Base-by-base conservation (phyloP, 2,888 invertebrate species). In the Cosmorhoe ocellata region DNA sequence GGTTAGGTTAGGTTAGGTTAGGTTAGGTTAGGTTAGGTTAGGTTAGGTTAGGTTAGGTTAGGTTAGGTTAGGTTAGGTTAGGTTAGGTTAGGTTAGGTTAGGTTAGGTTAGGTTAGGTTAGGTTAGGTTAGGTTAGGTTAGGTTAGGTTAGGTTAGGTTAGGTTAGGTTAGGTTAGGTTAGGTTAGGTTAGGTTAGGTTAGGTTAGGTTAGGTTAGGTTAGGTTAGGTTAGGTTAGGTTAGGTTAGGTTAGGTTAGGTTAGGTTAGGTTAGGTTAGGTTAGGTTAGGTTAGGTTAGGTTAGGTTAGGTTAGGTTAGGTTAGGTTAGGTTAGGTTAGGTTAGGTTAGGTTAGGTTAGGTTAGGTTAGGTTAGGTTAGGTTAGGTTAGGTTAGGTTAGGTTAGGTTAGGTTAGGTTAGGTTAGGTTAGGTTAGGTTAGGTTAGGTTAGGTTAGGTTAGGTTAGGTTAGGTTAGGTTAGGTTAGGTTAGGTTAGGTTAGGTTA, bases 101-200 rank as follows among this genome's bases (percentile, higher is more conserved):
- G 34, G 34, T 34, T 41, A 41, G 41, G 41, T 41, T 41, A 41
- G 30, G 41, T 30, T 30, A 30, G 30, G 30, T 30, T 30, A 30
- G 30, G 30, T 30, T 30, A 41, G 56, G 56, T 51, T 51, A 55
- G 50, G 55, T 47, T 48, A 51, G 47, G 48, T 44, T 43, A 48
- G 28, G 28, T 28, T 28, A 4, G 6, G n/a, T n/a, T 26, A 44
- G 49, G 49, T 45, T 49, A 49, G 53, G 52, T 44, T 45, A 51
- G 50, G 47, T 48, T 47, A 56, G 26, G 43, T 40, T 40, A 32
- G 40, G 34, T 34, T 34, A 44, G 45, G 46, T 38, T 42, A 33
- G 51, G 46, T 46, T 42, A 42, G 51, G 36, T 42, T 37, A 42
- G 38, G 37, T 37, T 37, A 37, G 42, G 36, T 37, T 28, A 42